Evolutionary conservation across 2,888 invertebrate genomes (phyloP).

Genomic region (Cantharis rustica): DNA sequence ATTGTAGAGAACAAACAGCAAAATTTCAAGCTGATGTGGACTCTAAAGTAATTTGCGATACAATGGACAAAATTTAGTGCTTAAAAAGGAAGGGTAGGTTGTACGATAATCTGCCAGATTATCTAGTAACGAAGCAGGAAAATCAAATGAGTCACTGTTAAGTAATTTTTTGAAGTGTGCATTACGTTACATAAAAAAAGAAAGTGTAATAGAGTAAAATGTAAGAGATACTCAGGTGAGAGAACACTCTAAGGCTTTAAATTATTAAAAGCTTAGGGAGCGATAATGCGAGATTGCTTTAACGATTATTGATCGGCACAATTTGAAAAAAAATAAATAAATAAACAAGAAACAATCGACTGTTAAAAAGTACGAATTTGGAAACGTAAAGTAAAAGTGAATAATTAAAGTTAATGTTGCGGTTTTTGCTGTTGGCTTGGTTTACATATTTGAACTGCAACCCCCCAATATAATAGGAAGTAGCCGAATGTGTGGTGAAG

Average conservation of each 20-base stretch:
- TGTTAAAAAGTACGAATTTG: too few relatives aligned
- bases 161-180: not conserved
- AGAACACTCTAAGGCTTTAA: not conserved
- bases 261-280: not conserved
- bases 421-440: not conserved
- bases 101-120: not conserved
- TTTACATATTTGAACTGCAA: not conserved
- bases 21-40: not conserved
- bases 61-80: not conserved
- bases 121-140: not conserved
- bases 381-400: too few relatives aligned
- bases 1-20: not conserved
- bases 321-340: not conserved
- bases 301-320: not conserved
- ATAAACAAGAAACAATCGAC: too few relatives aligned
- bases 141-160: not conserved
- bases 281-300: not conserved
- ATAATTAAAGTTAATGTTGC: not conserved
- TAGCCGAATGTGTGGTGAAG: not conserved
- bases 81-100: not conserved
- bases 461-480: not conserved
- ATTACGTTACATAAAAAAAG: not conserved
- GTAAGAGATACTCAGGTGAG: not conserved
- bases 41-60: not conserved
- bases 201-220: not conserved